These are phyloP conservation scores for Mus spretus DNA, from an alignment of 2,797 vertebrate species.

Conservation along the genomic window DNA sequence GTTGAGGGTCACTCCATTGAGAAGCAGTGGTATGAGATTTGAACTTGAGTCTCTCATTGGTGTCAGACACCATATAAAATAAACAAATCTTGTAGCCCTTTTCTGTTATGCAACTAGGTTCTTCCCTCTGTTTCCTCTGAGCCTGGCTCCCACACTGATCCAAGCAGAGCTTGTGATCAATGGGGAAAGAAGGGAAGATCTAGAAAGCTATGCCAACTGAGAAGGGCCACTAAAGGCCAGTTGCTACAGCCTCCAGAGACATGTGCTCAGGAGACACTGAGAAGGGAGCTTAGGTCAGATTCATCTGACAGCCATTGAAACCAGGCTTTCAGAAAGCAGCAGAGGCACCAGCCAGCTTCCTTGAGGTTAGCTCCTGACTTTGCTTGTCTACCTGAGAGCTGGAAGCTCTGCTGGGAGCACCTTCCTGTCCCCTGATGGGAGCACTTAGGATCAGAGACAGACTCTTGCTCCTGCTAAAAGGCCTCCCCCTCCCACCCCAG, in stretches of 20 bases:
- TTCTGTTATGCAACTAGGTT: background rate
- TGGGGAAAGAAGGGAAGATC: background rate
- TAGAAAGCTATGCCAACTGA: background rate
- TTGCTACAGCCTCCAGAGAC: accelerated
- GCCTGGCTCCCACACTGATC: background rate
- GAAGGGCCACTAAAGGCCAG: background rate
- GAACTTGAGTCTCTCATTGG: background rate
- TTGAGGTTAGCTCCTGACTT: background rate
- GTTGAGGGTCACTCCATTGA: background rate
- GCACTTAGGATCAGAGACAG: background rate
- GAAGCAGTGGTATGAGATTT: background rate
- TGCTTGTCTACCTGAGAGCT: background rate
- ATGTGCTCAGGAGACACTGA: background rate
- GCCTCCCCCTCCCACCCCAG: background rate
- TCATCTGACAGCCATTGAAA: background rate
- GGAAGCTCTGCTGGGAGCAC: background rate
- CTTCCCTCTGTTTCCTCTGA: accelerated
- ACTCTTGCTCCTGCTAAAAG: background rate
- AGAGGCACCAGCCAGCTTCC: too few relatives aligned
- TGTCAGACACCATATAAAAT: accelerated
- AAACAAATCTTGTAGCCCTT: background rate
- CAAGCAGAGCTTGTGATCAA: background rate
- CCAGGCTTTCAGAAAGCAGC: background rate
- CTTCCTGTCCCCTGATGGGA: background rate
- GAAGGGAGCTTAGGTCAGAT: accelerated